Base-by-base conservation (phyloP, 2,888 invertebrate genomes). In the Julus scanicus region DNA sequence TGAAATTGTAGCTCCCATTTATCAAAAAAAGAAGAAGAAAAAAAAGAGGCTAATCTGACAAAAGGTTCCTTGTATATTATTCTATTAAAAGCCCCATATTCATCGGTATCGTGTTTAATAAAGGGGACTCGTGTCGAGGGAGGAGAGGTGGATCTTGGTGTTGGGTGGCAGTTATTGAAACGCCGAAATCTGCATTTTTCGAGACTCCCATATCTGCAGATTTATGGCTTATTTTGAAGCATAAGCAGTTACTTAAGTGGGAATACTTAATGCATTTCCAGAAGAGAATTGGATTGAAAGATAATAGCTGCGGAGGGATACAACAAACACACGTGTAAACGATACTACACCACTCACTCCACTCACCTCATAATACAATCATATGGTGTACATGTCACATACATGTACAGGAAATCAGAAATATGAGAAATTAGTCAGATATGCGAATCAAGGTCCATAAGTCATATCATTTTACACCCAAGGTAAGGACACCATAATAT, bases 161-260 rank as follows among this genome's bases (percentile, higher is more conserved):
- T 53, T 53, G 71, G 71, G 71, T 71, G 71, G 71, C 71, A 71
- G 71, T 71, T 71, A 71, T 71, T 71, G 71, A 71, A 71, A 71
- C 71, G 71, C 29, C 71, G 29, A 71, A 71, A 71, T 71, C 71
- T 71, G 71, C 71, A 71, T 71, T 71, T 71, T 71, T 53, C 20
- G 71, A 71, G 63, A n/a, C n/a, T 6, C 63, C 63, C 63, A 63
- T 63, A n/a, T 63, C 20, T 17, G 63, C 9, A 71, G 71, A 71
- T 71, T 71, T 71, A 71, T 71, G 71, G 71, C 20, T 71, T 71
- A 71, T 71, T 71, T 71, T 71, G 71, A 71, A 71, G 71, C 71
- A 71, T 71, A 71, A 71, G 71, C 71, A 71, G 71, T 71, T 71
- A 71, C 71, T 71, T 71, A 71, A 71, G 71, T 71, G 71, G 71